Percentiles rank a stretch among this genome's conserved stretches.
Evolutionary conservation across 2,113 vertebrate species (phyloP).

Genomic region (Otis tarda): DNA sequence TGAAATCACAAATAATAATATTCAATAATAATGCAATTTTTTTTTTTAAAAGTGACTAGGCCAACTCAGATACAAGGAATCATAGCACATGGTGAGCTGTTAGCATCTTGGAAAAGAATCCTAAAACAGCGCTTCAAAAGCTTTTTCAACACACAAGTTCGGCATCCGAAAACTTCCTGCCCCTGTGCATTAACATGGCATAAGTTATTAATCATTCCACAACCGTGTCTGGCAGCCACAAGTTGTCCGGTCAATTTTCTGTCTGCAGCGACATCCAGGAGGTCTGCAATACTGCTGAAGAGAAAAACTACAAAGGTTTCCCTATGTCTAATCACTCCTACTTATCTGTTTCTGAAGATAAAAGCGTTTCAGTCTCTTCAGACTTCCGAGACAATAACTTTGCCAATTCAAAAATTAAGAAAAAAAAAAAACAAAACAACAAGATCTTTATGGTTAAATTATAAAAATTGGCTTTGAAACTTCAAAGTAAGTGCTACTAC

Average conservation of each 20-base stretch:
- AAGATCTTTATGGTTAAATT: neutral
- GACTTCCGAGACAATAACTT: neutral
- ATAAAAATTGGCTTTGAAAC: neutral
- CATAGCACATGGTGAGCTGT: neutral
- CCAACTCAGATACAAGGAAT: neutral
- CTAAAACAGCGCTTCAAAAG: neutral
- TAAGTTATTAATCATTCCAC: no score
- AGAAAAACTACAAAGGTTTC: neutral
- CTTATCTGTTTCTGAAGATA: neutral
- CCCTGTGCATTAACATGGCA: neutral
- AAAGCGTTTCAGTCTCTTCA: neutral
- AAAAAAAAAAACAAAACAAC: neutral
- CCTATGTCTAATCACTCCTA: neutral
- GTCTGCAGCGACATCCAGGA: neutral
- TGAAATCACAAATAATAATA: neutral
- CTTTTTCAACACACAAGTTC: neutral
- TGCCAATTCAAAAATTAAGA: neutral
- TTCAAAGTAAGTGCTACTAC: neutral
- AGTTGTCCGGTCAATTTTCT: neutral
- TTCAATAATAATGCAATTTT: neutral
- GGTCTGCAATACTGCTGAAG: neutral
- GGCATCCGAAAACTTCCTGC: neutral
- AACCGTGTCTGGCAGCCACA: neutral
- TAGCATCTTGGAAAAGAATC: neutral
- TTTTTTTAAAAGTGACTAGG: neutral